Evolutionary conservation across 2,888 invertebrate species (phyloP).

Genomic region (Mythimna albipuncta): DNA sequence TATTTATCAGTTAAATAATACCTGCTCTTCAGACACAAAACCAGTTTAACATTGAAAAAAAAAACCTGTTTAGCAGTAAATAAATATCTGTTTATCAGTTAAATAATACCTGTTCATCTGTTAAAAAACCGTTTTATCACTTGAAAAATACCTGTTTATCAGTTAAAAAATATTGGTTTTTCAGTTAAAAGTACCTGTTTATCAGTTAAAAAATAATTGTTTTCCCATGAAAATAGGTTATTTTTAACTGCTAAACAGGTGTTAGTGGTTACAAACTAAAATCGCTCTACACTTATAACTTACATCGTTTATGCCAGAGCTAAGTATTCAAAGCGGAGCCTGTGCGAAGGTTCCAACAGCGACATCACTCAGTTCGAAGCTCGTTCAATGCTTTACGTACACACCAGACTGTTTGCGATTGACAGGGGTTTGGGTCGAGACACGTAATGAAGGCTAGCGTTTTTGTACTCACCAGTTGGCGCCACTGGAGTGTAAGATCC

Average conservation of each 20-base stretch:
- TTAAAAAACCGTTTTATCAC: no score
- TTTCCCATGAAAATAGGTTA: neutral
- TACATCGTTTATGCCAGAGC: neutral
- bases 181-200: no score
- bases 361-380: conserved; percentile 2
- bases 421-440: neutral
- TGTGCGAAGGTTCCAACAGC: conserved; percentile 15
- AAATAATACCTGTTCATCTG: no score
- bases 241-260: no score
- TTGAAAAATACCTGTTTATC: no score
- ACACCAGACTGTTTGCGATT: neutral
- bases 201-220: no score
- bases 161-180: no score
- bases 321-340: conserved; percentile 48
- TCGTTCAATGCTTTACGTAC: conserved; percentile 4
- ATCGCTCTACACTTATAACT: neutral
- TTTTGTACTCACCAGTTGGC: neutral
- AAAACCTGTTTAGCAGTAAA: no score
- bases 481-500: neutral
- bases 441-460: neutral
- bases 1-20: no score
- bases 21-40: no score
- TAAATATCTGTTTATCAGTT: no score
- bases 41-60: no score
- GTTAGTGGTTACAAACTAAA: neutral